These are phyloP conservation scores for Sitta europaea DNA, from an alignment of 2,113 vertebrate species.

Conservation along the genomic window DNA sequence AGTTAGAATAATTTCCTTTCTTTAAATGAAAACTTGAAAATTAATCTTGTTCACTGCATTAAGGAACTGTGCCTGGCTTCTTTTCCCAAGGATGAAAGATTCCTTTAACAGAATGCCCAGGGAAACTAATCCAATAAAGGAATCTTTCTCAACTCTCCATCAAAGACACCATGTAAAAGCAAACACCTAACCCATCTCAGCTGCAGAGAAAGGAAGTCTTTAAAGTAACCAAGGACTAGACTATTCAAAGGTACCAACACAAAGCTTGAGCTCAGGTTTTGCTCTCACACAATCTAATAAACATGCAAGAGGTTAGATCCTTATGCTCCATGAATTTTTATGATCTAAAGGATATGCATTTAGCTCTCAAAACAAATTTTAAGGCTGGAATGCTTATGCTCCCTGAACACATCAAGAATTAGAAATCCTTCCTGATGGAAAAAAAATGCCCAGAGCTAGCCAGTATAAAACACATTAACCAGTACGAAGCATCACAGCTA, in stretches of 20 bases:
- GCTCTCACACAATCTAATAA: neutral
- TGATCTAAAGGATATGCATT: neutral
- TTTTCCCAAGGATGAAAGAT: neutral
- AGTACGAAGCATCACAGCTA: neutral
- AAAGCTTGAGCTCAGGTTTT: neutral
- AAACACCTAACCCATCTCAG: neutral
- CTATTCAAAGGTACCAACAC: neutral
- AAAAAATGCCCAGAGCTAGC: neutral
- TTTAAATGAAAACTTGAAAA: neutral
- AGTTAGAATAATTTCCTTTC: neutral
- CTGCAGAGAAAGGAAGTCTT: neutral
- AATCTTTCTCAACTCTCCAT: neutral
- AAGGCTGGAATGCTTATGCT: too few relatives aligned
- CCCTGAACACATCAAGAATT: neutral
- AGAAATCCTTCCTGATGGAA: neutral
- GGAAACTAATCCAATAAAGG: neutral
- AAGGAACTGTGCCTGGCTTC: neutral
- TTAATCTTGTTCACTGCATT: neutral
- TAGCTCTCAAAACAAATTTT: neutral
- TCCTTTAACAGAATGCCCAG: neutral
- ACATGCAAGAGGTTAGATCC: neutral
- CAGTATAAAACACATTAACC: too few relatives aligned
- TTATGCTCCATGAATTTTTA: neutral
- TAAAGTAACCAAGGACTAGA: neutral
- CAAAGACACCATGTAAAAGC: neutral